Evolutionary conservation across 1,140 invertebrate species (phyloP), one percentile per base, ranked within the genome.

Genomic region (Diploscapter pachys): DNA sequence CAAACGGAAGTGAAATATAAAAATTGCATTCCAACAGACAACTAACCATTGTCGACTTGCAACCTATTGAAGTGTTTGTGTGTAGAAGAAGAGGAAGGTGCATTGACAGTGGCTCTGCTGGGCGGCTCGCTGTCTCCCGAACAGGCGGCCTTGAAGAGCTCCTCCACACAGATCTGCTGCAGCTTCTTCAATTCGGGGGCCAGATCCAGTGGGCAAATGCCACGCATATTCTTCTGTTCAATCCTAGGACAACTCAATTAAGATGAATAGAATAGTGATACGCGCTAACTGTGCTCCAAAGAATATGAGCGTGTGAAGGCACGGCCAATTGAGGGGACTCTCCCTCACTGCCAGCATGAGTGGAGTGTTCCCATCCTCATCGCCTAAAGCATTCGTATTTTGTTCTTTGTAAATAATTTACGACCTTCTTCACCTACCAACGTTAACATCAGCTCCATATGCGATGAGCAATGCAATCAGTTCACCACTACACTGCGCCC

Each of bases 321-420:
- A 83, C n/a, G 81, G 76, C 84, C 85, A 85, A 63, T 75, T 80
- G 4, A 86, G 59, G 3, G 83, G 83, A 0, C 81, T 83, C 72
- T 85, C 83, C 55, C 81, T 68, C 13, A 85, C 84, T 4, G 84
- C 83, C 48, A 86, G 56, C 81, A 85, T 81, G 31, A 86, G 57
- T 51, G 83, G 82, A 5, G 84, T 81, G 62, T 85, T 85, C 31
- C 84, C 83, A 73, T 85, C 84, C 31, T 85, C 84, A 77, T 85
- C 83, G 49, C 63, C 77, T 76, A 31, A 53, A 74, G 63, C 63
- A 11, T 53, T 57, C 54, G 56, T 73, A 63, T 48, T 53, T 53
- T 13, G 9, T 59, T 5, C 5, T 31, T 55, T 9, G 65, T 56
- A 6, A 66, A 13, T 51, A 66, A 73, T 71, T 9, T 2, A 55